Percentiles rank a stretch among this genome's conserved stretches.
These are phyloP conservation scores for Troilus luridus DNA, from an alignment of 2,888 invertebrate species.

Conservation along the genomic window DNA sequence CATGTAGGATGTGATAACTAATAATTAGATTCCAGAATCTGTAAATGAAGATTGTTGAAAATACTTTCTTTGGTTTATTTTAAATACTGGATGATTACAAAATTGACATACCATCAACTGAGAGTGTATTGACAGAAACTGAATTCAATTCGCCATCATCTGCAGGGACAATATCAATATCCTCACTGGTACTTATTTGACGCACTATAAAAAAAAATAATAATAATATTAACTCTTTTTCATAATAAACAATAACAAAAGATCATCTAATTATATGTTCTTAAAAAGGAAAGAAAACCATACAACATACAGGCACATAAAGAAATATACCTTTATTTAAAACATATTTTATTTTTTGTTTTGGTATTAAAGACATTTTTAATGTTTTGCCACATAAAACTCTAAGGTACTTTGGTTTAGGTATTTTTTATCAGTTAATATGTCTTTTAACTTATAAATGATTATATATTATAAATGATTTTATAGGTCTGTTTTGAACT, in stretches of 20 bases:
- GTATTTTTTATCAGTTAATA: too few relatives aligned
- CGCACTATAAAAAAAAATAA: conserved; percentile 28
- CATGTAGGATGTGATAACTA: neutral
- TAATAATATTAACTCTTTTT: neutral
- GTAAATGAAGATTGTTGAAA: neutral
- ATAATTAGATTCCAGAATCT: neutral
- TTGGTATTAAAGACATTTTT: too few relatives aligned
- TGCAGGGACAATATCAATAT: neutral
- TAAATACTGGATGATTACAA: neutral
- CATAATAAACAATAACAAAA: neutral
- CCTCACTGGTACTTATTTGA: conserved; percentile 41
- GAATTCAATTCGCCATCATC: conserved; percentile 27
- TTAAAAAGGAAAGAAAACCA: too few relatives aligned
- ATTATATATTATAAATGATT: too few relatives aligned
- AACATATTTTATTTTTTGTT: too few relatives aligned
- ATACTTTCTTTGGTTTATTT: neutral
- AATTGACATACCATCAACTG: neutral
- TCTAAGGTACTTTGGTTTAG: too few relatives aligned
- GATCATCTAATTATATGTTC: too few relatives aligned
- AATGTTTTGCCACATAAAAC: too few relatives aligned
- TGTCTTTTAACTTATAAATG: too few relatives aligned
- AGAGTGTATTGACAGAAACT: neutral
- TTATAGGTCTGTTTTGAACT: too few relatives aligned
- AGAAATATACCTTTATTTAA: too few relatives aligned
- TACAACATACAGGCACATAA: too few relatives aligned